These are phyloP conservation scores for Saturnia japonica DNA, from an alignment of 2,888 invertebrate genomes.

Conservation along the genomic window DNA sequence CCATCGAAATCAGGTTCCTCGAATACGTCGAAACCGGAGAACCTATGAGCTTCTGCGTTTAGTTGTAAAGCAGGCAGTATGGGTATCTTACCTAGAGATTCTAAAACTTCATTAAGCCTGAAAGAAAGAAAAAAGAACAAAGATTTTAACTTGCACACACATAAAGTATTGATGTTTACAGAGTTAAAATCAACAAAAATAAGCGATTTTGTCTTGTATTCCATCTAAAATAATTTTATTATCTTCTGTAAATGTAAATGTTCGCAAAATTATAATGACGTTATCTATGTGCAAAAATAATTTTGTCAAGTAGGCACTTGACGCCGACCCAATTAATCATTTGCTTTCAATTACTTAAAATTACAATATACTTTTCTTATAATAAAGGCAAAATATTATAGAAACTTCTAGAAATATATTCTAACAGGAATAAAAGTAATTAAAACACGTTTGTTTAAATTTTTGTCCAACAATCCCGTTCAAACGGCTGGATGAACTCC, in stretches of 20 bases:
- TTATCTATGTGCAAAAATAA: not conserved
- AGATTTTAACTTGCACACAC: not conserved
- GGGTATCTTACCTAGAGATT: slow-evolving; percentile 90
- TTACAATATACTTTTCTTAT: not conserved
- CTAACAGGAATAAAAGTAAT: too few relatives aligned
- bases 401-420: not conserved
- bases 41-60: slow-evolving; percentile 83
- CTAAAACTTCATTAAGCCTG: slow-evolving; percentile 88
- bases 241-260: not conserved
- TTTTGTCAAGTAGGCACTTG: too few relatives aligned
- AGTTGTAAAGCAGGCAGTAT: slow-evolving; percentile 88
- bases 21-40: slow-evolving; percentile 84
- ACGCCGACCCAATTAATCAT: too few relatives aligned
- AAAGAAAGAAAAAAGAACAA: slow-evolving; percentile 30
- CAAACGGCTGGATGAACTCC: too few relatives aligned
- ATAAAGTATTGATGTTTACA: not conserved
- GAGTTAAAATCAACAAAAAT: not conserved
- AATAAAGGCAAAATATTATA: not conserved
- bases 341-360: not conserved
- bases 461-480: too few relatives aligned
- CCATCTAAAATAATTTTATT: not conserved
- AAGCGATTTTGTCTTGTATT: not conserved
- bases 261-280: not conserved
- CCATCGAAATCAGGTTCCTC: slow-evolving; percentile 78
- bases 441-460: too few relatives aligned